Percentiles rank a stretch among this genome's conserved stretches.
phyloP scores from a whole-genome alignment of 1,140 invertebrate species.

The Telenomus remus region DNA sequence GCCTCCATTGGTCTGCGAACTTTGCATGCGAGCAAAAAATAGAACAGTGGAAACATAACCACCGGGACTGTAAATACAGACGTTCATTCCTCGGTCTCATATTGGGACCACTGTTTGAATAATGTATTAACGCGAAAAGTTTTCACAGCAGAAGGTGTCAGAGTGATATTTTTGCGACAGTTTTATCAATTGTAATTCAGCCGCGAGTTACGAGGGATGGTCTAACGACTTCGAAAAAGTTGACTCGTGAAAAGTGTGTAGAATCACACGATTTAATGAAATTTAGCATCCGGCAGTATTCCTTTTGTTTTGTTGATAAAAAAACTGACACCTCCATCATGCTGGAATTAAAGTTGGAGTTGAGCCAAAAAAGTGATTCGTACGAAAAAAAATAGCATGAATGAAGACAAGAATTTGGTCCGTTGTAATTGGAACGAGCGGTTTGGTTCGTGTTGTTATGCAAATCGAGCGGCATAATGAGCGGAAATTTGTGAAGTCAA shows the following conservation, averaged over 20 bases:
- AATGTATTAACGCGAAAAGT: slow-evolving; percentile 30
- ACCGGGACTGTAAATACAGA: no score
- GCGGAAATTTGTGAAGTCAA: slow-evolving; percentile 42
- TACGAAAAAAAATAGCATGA: slow-evolving; percentile 3
- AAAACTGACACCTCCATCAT: slow-evolving; percentile 28
- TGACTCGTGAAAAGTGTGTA: not conserved
- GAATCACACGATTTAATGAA: slow-evolving; percentile 1
- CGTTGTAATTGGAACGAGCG: slow-evolving; percentile 5
- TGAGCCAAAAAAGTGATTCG: not conserved
- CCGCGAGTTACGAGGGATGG: slow-evolving; percentile 12
- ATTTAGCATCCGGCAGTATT: slow-evolving; percentile 16
- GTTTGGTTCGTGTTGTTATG: slow-evolving; percentile 25
- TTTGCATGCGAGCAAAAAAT: no score
- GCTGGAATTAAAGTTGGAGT: slow-evolving; percentile 22
- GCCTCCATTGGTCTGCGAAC: not conserved
- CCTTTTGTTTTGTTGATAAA: slow-evolving; percentile 2
- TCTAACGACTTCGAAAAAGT: slow-evolving; percentile 20
- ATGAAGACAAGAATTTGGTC: slow-evolving; percentile 5
- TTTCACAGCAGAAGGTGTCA: slow-evolving; percentile 1
- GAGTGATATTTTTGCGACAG: slow-evolving; percentile 3
- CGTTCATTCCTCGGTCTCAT: slow-evolving; percentile 1
- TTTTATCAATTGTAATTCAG: slow-evolving; percentile 26
- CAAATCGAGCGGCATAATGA: slow-evolving; percentile 43
- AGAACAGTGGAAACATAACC: no score
- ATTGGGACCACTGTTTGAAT: slow-evolving; percentile 9